Evolutionary conservation across 2,888 invertebrate species (phyloP), one percentile per base, ranked within the genome.

Genomic region (Acheta domesticus): DNA sequence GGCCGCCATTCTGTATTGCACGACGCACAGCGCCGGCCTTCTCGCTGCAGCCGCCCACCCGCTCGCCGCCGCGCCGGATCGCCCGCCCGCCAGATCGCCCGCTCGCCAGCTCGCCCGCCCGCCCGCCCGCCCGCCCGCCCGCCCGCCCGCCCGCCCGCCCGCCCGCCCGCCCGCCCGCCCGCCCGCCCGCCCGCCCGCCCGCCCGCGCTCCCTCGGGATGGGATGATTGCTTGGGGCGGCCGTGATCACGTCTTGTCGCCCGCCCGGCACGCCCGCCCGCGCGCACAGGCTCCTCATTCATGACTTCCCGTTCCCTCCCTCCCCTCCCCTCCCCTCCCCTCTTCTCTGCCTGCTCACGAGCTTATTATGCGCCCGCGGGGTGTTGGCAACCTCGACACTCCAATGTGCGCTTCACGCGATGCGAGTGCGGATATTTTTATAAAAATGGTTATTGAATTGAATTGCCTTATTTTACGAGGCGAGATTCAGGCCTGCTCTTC

Each of bases 281-380:
- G n/a, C n/a, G n/a, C 62, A 62, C 62, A 62, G 16, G n/a, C 62
- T 62, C n/a, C 62, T 62, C 62, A 62, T 62, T 62, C 62, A 62
- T n/a, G 16, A n/a, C 62, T 62, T 62, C 62, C 62, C 62, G 62
- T 62, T 62, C n/a, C 62, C 62, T 62, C 62, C 12, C 62, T 12
- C 62, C n/a, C 19, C 14, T 11, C 62, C n/a, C 36, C 36, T 8
- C 36, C 36, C 8, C 36, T 23, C 23, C 23, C 23, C 23, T 23
- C 23, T 23, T 3, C 23, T 3, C 23, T 36, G 36, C 36, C 36
- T 36, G 36, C 36, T 36, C 36, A 36, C 36, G 36, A 36, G 36
- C 36, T 36, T 36, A 36, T 36, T 36, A 36, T 36, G 36, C 36
- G 36, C 36, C 36, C 36, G 36, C 8, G 36, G 36, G 36, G 36